These are phyloP conservation scores for Aleadryas rufinucha DNA, from an alignment of 2,113 vertebrate species.

Conservation along the genomic window DNA sequence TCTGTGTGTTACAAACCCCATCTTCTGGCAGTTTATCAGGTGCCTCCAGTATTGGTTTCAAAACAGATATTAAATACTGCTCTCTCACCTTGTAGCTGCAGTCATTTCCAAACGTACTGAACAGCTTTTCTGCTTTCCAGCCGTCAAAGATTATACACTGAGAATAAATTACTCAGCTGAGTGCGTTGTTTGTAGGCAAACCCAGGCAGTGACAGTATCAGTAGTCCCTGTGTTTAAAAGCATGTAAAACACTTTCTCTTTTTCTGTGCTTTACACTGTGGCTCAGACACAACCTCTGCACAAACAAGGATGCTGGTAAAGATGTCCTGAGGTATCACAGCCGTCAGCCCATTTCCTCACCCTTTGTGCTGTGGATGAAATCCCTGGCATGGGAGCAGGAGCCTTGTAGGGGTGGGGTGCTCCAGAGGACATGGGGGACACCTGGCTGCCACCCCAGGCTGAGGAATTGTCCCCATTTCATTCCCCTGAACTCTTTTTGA, in stretches of 20 bases:
- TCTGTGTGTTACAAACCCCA: constrained; percentile 43
- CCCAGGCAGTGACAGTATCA: constrained; percentile 25
- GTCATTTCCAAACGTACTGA: constrained; percentile 3
- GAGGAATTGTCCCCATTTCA: neutral
- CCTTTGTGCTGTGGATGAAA: neutral
- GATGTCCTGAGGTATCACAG: neutral
- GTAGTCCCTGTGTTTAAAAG: constrained; percentile 51
- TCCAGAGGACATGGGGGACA: neutral
- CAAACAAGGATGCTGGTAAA: neutral
- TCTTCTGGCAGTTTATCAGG: constrained; percentile 48
- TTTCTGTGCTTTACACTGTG: neutral
- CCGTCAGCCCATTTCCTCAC: neutral
- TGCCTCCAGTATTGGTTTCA: constrained; percentile 1
- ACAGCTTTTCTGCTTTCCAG: constrained; percentile 43
- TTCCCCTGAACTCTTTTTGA: neutral
- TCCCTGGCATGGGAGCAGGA: neutral
- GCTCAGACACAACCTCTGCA: neutral
- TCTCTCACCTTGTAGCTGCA: constrained; percentile 1
- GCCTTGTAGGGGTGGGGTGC: neutral
- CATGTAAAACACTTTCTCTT: constrained; percentile 49
- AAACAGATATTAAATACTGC: constrained; percentile 31
- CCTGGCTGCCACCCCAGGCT: neutral
- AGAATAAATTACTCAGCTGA: constrained; percentile 68
- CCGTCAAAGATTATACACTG: constrained; percentile 30
- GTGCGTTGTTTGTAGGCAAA: constrained; percentile 42